A percentile compares a stretch with the other conserved stretches of the same genome.
Conservation (phyloP, 2,888 invertebrate species). For the Pseudococcus longispinus region DNA sequence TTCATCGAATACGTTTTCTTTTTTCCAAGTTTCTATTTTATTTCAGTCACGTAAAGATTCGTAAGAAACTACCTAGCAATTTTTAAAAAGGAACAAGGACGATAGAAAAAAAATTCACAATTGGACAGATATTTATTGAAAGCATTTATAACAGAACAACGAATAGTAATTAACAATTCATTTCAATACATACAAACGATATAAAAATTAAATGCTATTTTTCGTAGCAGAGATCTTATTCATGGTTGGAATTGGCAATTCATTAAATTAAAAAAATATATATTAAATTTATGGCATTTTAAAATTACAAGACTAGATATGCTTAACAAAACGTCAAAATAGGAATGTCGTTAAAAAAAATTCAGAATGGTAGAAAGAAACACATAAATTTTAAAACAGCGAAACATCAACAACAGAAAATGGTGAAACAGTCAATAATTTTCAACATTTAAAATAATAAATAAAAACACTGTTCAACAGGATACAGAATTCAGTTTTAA, state of each 20-base stretch:
- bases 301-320: constrained; percentile 39
- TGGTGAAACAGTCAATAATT: constrained; percentile 7
- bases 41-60: not conserved
- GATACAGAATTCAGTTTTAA: not conserved
- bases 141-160: constrained; percentile 26
- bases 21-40: not conserved
- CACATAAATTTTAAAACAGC: not conserved
- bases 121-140: constrained; percentile 19
- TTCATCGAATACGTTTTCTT: not conserved
- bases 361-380: not conserved
- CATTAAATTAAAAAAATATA: not conserved
- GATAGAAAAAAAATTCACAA: not conserved
- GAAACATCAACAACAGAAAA: constrained; percentile 9
- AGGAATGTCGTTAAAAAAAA: not conserved
- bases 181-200: not conserved
- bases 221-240: constrained; percentile 13
- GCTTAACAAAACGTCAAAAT: not conserved
- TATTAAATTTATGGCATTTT: not conserved
- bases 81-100: not conserved
- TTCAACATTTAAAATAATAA: constrained; percentile 7
- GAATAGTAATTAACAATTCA: constrained; percentile 24
- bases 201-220: constrained; percentile 16
- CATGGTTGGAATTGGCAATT: not conserved
- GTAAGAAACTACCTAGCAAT: not conserved
- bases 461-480: constrained; percentile 8